phyloP scores from a whole-genome alignment of 2,113 vertebrate genomes.

The Varanus komodoensis region DNA sequence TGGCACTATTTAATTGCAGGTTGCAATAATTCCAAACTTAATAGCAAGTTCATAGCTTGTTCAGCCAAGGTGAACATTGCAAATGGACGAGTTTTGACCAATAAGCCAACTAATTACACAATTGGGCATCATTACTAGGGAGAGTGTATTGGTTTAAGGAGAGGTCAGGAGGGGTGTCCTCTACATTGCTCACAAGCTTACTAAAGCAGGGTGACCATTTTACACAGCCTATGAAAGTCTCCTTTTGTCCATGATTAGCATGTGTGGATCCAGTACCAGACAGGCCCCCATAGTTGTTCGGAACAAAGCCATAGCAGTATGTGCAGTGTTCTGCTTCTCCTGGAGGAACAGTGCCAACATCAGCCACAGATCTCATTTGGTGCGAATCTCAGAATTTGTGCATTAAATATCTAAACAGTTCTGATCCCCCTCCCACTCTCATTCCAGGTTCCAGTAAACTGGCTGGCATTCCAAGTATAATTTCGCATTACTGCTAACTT shows the following conservation, averaged over 20 bases:
- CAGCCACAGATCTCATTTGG: background rate
- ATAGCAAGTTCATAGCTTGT: too few relatives aligned
- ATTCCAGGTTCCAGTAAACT: constrained; percentile 20
- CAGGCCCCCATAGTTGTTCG: background rate
- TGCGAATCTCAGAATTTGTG: background rate
- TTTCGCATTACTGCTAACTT: constrained; percentile 28
- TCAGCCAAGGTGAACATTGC: too few relatives aligned
- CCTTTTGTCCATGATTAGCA: background rate
- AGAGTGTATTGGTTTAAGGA: background rate
- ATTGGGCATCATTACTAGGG: too few relatives aligned
- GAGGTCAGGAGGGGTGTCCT: background rate
- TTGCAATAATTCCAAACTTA: too few relatives aligned
- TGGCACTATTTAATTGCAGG: too few relatives aligned
- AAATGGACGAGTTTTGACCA: too few relatives aligned
- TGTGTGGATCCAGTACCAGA: background rate
- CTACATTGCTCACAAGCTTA: background rate
- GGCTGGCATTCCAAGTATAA: constrained; percentile 14
- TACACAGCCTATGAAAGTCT: background rate
- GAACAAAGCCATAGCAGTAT: background rate
- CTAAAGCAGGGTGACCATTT: background rate
- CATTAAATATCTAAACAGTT: constrained; percentile 11
- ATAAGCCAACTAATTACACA: too few relatives aligned
- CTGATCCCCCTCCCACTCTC: background rate
- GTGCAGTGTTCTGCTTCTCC: background rate
- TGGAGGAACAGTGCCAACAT: background rate